A percentile compares a stretch with the other conserved stretches of the same genome.
These are phyloP conservation scores for Perca fluviatilis DNA, from an alignment of 2,113 vertebrate genomes.

Conservation along the genomic window DNA sequence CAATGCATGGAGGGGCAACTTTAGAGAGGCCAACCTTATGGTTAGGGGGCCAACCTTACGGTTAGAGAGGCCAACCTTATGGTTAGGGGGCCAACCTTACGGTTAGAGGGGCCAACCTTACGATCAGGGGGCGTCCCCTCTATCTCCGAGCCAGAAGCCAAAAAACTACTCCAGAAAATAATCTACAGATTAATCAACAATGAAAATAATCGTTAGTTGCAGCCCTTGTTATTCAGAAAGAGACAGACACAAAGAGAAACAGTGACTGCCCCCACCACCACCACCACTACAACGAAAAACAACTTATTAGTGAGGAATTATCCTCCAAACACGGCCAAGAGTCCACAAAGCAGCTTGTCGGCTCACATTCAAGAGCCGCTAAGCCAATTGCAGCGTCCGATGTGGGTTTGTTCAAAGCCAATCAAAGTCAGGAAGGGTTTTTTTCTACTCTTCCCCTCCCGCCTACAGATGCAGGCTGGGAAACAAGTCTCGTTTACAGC, in stretches of 20 bases:
- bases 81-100: too few relatives aligned
- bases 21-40: too few relatives aligned
- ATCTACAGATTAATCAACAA: too few relatives aligned
- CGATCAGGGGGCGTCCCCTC: too few relatives aligned
- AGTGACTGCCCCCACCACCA: background rate
- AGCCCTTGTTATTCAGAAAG: too few relatives aligned
- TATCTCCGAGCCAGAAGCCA: too few relatives aligned
- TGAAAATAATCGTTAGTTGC: too few relatives aligned
- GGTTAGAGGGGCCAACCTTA: too few relatives aligned
- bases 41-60: too few relatives aligned
- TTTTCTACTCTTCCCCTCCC: conserved; percentile 26
- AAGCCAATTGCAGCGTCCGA: conserved; percentile 68
- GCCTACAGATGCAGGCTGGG: conserved; percentile 47
- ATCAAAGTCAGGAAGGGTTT: conserved; percentile 65
- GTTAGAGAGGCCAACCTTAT: too few relatives aligned
- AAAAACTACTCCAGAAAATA: too few relatives aligned
- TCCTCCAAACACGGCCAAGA: conserved; percentile 58
- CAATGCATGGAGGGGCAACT: too few relatives aligned
- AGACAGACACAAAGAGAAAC: background rate
- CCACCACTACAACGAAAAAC: conserved; percentile 45
- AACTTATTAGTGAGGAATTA: conserved; percentile 62
- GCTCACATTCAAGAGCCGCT: conserved; percentile 64
- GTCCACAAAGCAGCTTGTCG: conserved; percentile 67
- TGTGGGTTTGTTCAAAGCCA: conserved; percentile 65
- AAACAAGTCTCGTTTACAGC: conserved; percentile 42